phyloP scores from a whole-genome alignment of 1,140 invertebrate species.

The Archegozetes longisetosus region DNA sequence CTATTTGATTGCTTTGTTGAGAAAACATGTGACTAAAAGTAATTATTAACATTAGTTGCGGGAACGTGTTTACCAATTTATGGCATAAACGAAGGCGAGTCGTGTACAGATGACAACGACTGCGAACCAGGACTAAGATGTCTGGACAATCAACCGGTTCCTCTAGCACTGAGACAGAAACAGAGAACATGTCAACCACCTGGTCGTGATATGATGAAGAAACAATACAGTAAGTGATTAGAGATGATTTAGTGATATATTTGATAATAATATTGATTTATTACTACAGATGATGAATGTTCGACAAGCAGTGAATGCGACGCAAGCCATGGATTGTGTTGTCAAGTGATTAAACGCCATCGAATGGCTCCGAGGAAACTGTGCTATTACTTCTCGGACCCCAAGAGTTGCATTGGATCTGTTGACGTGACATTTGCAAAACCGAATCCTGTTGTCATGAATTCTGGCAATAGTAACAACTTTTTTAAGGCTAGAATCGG shows the following conservation, averaged over 20 bases:
- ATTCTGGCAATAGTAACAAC: neutral
- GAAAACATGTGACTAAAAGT: no score
- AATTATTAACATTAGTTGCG: slow-evolving; percentile 31
- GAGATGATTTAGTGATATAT: neutral
- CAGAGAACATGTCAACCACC: slow-evolving; percentile 46
- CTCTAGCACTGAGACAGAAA: slow-evolving; percentile 18
- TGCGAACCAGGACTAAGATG: slow-evolving; percentile 56
- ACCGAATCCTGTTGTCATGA: neutral
- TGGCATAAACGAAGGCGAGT: slow-evolving; percentile 51
- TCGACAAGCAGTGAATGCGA: slow-evolving; percentile 66
- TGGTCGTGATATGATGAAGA: slow-evolving; percentile 35
- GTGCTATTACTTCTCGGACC: slow-evolving; percentile 77
- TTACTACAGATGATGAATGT: slow-evolving; percentile 53
- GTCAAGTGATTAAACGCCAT: slow-evolving; percentile 66
- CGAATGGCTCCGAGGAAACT: slow-evolving; percentile 64
- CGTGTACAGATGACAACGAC: slow-evolving; percentile 51
- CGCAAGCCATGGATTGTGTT: slow-evolving; percentile 64
- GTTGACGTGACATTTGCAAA: slow-evolving; percentile 43
- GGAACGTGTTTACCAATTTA: slow-evolving; percentile 53
- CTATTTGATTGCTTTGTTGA: no score
- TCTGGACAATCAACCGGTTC: slow-evolving; percentile 29
- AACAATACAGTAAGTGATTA: slow-evolving; percentile 51
- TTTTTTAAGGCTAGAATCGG: slow-evolving; percentile 19
- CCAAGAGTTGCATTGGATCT: slow-evolving; percentile 67
- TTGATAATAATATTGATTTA: neutral